These are phyloP conservation scores for Dasypolia templi DNA, from an alignment of 2,888 invertebrate genomes.

Conservation along the genomic window DNA sequence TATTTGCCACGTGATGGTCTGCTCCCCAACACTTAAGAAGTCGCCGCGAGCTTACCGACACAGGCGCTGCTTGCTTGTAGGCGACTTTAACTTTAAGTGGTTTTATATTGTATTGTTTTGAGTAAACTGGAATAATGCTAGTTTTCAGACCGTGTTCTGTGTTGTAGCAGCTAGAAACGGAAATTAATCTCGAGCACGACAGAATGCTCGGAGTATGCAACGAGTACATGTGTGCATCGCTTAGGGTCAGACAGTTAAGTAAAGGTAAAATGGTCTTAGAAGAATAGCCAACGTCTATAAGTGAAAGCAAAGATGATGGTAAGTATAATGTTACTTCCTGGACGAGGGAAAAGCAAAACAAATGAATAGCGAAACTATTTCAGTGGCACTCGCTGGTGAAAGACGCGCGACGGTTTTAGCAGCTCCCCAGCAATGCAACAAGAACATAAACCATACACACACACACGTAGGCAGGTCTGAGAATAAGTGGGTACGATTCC, in stretches of 20 bases:
- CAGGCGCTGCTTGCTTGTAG: background rate
- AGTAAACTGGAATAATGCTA: background rate
- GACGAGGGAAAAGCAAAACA: background rate
- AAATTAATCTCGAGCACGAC: background rate
- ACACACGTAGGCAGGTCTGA: background rate
- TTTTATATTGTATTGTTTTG: slow-evolving; percentile 9
- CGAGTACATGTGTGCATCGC: too few species aligned
- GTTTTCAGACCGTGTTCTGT: background rate
- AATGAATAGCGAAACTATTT: slow-evolving; percentile 29
- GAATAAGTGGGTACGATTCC: background rate
- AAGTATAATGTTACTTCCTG: background rate
- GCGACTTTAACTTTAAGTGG: slow-evolving; percentile 2
- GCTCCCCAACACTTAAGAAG: background rate
- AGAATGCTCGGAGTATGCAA: background rate
- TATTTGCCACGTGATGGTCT: slow-evolving; percentile 19
- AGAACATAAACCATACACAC: slow-evolving; percentile 3
- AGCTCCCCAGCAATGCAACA: slow-evolving; percentile 27
- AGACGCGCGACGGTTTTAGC: slow-evolving; percentile 11
- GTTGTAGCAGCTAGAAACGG: background rate
- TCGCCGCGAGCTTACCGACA: background rate
- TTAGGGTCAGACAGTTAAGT: background rate
- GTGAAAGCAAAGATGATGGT: background rate
- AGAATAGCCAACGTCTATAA: background rate
- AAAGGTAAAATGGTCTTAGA: background rate
- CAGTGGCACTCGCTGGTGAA: background rate